Base-by-base conservation (phyloP, 2,888 invertebrate species). In the Epirrhoe tristata region DNA sequence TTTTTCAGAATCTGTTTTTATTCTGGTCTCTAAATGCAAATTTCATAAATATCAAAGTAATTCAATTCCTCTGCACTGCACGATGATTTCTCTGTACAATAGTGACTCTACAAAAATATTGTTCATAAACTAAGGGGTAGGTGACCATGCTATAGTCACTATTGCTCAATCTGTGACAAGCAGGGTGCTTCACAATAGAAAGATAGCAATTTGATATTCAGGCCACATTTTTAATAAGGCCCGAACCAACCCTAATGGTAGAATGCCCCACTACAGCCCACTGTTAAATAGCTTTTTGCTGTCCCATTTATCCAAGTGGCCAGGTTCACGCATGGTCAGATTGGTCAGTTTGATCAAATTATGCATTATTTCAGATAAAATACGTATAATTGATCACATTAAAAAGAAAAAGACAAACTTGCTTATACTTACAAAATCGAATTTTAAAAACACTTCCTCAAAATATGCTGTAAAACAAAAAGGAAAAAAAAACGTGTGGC, bases 201-300 rank as follows among this genome's bases (percentile, higher is more conserved):
- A 91, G 92, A 93, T 90, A 91, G 93, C 93, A 93, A 94, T 93
- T 93, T 93, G 93, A 94, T 94, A 94, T 93, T 93, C 92, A 89
- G 89, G 93, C 93, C 93, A 93, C 93, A 93, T 93, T 93, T 93
- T 93, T 94, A 93, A 94, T 93, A 93, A 93, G 93, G 86, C 84
- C 80, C 80, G 77, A 74, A 76, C 78, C 76, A 69, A 69, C 70
- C 77, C 72, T 89, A 89, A 90, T 87, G 85, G 86, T 74, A 78
- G 16, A 53, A 61, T 43, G 56, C 58, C 48, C 46, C 53, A 32
- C 46, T n/a, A 82, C 81, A 81, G 90, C 90, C 90, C 85, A 87
- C 87, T 89, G 82, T 86, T 89, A 85, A 88, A 85, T 85, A 83
- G 86, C 82, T 87, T 88, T 90, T 89, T 89, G 86, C 88, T 86